Evolutionary conservation across 2,888 invertebrate species (phyloP).

Genomic region (Eupithecia tripunctaria): DNA sequence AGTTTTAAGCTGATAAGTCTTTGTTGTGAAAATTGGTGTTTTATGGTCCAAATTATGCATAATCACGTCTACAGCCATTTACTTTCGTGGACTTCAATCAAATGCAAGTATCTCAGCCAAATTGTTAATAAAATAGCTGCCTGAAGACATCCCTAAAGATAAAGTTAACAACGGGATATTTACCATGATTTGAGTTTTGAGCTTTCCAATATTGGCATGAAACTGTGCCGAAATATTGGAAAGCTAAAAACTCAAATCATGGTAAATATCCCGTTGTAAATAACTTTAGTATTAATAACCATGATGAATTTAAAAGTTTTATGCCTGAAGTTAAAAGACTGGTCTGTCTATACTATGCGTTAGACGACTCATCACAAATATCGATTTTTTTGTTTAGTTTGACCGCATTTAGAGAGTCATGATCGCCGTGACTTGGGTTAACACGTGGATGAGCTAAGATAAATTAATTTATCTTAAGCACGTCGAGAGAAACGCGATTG

Average conservation of each 20-base stretch:
- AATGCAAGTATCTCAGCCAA: conserved; percentile 15
- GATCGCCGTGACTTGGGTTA: not conserved
- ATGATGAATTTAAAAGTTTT: too few species aligned
- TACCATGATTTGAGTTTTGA: too few species aligned
- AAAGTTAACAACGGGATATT: too few species aligned
- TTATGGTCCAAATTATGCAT: conserved; percentile 2
- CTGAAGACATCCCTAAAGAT: not conserved
- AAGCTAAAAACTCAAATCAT: too few species aligned
- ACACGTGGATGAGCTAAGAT: not conserved
- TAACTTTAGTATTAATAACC: too few species aligned
- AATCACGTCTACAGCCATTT: not conserved
- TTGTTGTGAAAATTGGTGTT: conserved; percentile 22
- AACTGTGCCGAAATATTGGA: too few species aligned
- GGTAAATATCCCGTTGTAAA: too few species aligned
- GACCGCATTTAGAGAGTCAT: not conserved
- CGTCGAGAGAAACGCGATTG: not conserved
- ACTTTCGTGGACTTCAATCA: not conserved
- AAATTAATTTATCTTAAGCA: not conserved
- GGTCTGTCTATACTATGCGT: not conserved
- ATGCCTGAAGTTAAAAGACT: not conserved
- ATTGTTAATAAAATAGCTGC: conserved; percentile 9
- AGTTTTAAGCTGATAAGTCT: conserved; percentile 16
- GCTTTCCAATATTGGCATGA: too few species aligned
- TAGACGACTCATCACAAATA: not conserved
- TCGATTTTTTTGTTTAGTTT: not conserved